phyloP scores from a whole-genome alignment of 2,113 vertebrate species.

The Desmodus rotundus region DNA sequence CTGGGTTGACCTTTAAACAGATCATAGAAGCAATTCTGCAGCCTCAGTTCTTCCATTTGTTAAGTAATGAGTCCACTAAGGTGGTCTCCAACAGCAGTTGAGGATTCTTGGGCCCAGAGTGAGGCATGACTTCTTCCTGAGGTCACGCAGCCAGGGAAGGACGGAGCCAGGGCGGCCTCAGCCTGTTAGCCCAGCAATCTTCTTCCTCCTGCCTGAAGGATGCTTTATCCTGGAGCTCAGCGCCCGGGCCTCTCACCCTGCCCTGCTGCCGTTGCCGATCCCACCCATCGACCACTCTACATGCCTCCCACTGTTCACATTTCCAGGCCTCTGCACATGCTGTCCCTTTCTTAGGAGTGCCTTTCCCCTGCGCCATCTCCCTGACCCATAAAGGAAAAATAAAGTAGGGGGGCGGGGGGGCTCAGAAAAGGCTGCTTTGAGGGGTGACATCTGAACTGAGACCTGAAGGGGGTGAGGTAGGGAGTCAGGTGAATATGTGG shows the following conservation, averaged over 20 bases:
- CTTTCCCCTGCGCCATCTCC: neutral
- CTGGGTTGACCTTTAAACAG: neutral
- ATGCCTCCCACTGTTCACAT: neutral
- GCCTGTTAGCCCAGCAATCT: neutral
- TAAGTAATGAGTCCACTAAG: neutral
- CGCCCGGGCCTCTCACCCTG: neutral
- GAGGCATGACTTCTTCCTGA: neutral
- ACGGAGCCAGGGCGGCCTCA: neutral
- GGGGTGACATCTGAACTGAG: neutral
- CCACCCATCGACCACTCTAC: neutral
- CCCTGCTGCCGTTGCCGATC: neutral
- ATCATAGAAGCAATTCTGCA: neutral
- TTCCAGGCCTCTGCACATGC: neutral
- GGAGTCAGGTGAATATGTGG: neutral
- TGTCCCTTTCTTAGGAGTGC: neutral
- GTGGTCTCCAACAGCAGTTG: neutral
- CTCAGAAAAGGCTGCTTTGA: neutral
- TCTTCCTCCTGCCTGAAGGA: neutral
- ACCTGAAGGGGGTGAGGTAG: neutral
- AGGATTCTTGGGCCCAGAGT: neutral
- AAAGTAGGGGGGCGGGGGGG: neutral
- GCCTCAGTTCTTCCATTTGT: neutral
- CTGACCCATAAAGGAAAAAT: neutral
- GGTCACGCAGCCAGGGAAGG: neutral
- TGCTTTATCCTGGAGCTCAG: neutral